These are phyloP conservation scores for Tympanuchus pallidicinctus DNA, from an alignment of 2,113 vertebrate species.

Conservation along the genomic window DNA sequence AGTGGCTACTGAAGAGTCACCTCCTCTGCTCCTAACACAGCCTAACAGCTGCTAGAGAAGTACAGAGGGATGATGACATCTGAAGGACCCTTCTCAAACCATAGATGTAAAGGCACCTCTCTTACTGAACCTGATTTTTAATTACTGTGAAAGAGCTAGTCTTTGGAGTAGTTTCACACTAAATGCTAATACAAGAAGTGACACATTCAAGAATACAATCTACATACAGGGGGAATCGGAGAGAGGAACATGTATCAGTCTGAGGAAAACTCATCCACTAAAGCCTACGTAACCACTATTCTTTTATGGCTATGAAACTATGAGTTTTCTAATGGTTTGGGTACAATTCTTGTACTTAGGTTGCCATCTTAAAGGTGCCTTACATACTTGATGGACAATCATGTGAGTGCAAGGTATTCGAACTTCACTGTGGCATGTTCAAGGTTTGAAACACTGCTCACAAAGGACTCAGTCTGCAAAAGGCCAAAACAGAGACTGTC, in stretches of 20 bases:
- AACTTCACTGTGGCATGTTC: neutral
- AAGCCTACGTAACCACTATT: neutral
- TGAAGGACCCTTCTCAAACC: neutral
- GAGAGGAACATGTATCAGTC: neutral
- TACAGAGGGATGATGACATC: neutral
- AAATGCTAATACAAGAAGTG: constrained; percentile 13
- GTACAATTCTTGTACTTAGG: neutral
- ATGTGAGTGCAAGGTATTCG: neutral
- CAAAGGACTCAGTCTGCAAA: neutral
- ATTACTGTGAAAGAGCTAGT: neutral
- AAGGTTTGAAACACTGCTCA: neutral
- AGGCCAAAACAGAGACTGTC: neutral
- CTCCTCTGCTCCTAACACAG: neutral
- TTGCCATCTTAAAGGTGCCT: neutral
- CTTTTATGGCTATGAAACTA: neutral
- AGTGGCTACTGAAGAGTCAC: neutral
- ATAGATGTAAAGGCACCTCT: neutral
- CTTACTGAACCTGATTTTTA: neutral
- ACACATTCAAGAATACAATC: neutral
- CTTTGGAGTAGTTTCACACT: neutral
- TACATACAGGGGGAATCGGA: neutral
- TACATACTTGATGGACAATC: neutral
- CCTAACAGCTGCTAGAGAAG: neutral
- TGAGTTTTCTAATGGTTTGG: neutral
- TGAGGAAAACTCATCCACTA: constrained; percentile 8